Evolutionary conservation across 2,797 vertebrate genomes (phyloP).

Genomic region (Novumbra hubbsi): DNA sequence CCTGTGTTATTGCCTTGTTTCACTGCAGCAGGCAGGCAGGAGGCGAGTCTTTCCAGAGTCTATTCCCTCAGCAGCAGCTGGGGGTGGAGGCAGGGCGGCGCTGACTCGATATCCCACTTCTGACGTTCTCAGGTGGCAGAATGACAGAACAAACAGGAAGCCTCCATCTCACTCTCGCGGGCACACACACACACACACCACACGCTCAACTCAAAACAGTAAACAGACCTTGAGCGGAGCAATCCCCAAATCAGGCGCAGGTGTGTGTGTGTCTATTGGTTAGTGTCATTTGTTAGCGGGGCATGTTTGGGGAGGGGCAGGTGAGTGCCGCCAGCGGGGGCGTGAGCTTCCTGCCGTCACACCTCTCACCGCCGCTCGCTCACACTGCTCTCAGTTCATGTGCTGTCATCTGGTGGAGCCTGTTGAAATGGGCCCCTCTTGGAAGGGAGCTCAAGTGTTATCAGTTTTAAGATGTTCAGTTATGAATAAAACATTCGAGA

Average conservation of each 20-base stretch:
- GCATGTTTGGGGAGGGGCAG: not conserved
- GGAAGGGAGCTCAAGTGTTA: not conserved
- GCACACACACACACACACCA: not conserved
- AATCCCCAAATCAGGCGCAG: conserved; percentile 27
- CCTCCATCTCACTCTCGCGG: conserved; percentile 2
- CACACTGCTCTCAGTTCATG: not conserved
- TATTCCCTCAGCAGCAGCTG: conserved; percentile 4
- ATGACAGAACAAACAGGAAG: conserved; percentile 38
- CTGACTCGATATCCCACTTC: conserved; percentile 3
- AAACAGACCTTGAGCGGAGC: conserved; percentile 38
- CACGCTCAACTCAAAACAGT: conserved; percentile 17
- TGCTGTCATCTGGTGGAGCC: not conserved
- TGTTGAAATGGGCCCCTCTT: not conserved
- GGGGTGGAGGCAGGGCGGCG: conserved; percentile 4
- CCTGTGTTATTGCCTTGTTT: conserved; percentile 18
- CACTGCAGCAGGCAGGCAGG: conserved; percentile 6
- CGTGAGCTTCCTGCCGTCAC: not conserved
- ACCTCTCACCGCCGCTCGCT: too few species aligned
- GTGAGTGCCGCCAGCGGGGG: conserved; percentile 13
- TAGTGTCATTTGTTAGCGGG: not conserved
- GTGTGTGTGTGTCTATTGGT: not conserved
- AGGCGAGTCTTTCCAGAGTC: not conserved
- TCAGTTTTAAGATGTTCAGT: not conserved
- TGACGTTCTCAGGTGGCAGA: conserved; percentile 21
- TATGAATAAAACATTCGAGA: conserved; percentile 8